Evolutionary conservation across 1,140 invertebrate genomes (phyloP).

Genomic region (Drosophila nigrodunni): DNA sequence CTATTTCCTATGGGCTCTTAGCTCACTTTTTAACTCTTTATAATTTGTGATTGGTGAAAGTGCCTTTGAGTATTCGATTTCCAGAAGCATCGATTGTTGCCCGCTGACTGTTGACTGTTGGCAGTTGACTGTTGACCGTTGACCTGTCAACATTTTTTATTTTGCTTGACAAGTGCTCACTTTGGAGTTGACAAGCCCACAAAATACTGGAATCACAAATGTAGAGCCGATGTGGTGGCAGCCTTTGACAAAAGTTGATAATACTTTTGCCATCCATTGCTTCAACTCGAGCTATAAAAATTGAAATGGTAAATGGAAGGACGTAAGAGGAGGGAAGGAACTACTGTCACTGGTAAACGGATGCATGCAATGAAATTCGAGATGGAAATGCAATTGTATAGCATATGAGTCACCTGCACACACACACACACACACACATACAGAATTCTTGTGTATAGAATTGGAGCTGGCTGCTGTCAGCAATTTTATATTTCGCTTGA

Average conservation of each 20-base stretch:
- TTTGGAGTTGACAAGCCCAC: slow-evolving; percentile 5
- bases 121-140: background rate
- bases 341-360: slow-evolving; percentile 2
- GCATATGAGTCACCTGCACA: slow-evolving; percentile 22
- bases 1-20: background rate
- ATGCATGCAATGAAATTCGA: slow-evolving; percentile 43
- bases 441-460: slow-evolving; percentile 1
- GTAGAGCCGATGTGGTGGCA: background rate
- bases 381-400: slow-evolving; percentile 34
- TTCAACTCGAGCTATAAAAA: background rate
- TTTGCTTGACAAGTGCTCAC: slow-evolving; percentile 49
- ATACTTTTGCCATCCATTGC: slow-evolving; percentile 19
- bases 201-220: slow-evolving; percentile 8
- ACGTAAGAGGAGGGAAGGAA: background rate
- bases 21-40: background rate
- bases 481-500: slow-evolving; percentile 29
- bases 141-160: background rate
- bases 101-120: background rate
- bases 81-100: background rate
- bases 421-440: background rate
- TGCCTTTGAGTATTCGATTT: background rate
- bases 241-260: slow-evolving; percentile 37
- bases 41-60: background rate
- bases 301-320: background rate
- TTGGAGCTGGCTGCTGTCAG: slow-evolving; percentile 23